These are phyloP conservation scores for Idaea biselata DNA, from an alignment of 2,888 invertebrate genomes.

Conservation along the genomic window DNA sequence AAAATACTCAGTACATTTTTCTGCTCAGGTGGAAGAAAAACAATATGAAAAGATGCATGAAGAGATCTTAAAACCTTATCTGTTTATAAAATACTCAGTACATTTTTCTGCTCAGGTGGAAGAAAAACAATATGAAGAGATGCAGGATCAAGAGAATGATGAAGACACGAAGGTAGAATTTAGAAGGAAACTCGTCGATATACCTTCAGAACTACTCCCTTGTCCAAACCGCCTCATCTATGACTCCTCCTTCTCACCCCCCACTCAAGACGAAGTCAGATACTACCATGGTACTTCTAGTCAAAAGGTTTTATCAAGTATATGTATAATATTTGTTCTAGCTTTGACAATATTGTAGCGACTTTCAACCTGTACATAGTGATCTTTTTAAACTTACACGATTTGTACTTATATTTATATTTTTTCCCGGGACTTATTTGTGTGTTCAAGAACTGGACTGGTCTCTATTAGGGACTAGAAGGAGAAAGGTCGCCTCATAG, in stretches of 20 bases:
- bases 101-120: constrained; percentile 24
- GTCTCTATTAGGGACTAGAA: too few relatives aligned
- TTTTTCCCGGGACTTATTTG: too few relatives aligned
- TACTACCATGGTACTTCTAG: constrained; percentile 65
- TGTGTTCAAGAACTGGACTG: too few relatives aligned
- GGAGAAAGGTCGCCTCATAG: too few relatives aligned
- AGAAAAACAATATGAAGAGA: constrained; percentile 64
- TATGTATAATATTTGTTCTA: constrained; percentile 33
- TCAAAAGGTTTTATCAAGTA: constrained; percentile 25
- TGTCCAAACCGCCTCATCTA: constrained; percentile 63
- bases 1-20: background rate
- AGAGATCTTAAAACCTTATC: too few relatives aligned
- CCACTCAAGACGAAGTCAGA: constrained; percentile 73
- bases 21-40: constrained; percentile 42
- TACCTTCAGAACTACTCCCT: constrained; percentile 62
- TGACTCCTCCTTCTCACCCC: constrained; percentile 63
- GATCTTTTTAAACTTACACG: background rate
- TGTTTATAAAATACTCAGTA: background rate
- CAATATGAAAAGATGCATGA: constrained; percentile 71
- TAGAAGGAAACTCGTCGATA: constrained; percentile 60
- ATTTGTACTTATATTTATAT: too few relatives aligned
- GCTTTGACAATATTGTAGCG: constrained; percentile 47
- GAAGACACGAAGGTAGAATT: constrained; percentile 56
- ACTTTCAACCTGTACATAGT: constrained; percentile 21
- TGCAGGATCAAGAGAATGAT: constrained; percentile 67